Evolutionary conservation across 2,797 vertebrate species (phyloP).

Genomic region (Gambelia wislizenii): DNA sequence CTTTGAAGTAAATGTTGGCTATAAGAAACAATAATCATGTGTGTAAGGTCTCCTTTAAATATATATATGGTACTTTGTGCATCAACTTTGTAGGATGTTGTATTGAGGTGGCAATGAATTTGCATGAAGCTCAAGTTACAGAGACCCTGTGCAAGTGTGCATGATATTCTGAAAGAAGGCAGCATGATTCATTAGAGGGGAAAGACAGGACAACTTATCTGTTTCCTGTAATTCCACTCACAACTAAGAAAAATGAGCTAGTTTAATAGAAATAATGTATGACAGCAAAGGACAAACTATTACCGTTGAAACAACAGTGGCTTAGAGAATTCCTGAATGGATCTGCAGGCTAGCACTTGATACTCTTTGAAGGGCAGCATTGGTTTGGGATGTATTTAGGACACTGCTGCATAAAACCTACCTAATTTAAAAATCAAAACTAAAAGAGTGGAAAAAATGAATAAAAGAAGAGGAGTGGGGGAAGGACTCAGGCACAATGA

Average conservation of each 20-base stretch:
- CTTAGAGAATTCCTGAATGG: constrained; percentile 55
- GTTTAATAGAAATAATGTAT: constrained; percentile 65
- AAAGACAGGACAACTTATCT: constrained; percentile 58
- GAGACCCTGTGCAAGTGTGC: not conserved
- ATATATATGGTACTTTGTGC: not conserved
- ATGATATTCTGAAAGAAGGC: constrained; percentile 16
- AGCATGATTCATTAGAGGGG: constrained; percentile 56
- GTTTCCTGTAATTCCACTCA: constrained; percentile 64
- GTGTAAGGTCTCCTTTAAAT: not conserved
- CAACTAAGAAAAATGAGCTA: constrained; percentile 74
- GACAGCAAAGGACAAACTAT: constrained; percentile 75
- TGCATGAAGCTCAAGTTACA: constrained; percentile 22
- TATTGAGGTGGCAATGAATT: not conserved
- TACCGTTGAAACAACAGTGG: constrained; percentile 56
- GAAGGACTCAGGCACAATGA: not conserved
- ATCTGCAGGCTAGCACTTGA: not conserved
- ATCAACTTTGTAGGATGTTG: constrained; percentile 34
- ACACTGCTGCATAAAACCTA: constrained; percentile 15
- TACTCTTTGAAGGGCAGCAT: not conserved
- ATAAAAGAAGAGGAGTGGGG: constrained; percentile 16
- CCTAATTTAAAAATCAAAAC: constrained; percentile 34
- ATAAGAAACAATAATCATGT: constrained; percentile 1
- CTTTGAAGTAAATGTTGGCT: not conserved
- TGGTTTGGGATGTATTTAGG: constrained; percentile 39
- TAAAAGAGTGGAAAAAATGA: not conserved